A percentile compares a stretch with the other conserved stretches of the same genome.
Conservation (phyloP, 2,113 vertebrate species). For the Shinisaurus crocodilurus region DNA sequence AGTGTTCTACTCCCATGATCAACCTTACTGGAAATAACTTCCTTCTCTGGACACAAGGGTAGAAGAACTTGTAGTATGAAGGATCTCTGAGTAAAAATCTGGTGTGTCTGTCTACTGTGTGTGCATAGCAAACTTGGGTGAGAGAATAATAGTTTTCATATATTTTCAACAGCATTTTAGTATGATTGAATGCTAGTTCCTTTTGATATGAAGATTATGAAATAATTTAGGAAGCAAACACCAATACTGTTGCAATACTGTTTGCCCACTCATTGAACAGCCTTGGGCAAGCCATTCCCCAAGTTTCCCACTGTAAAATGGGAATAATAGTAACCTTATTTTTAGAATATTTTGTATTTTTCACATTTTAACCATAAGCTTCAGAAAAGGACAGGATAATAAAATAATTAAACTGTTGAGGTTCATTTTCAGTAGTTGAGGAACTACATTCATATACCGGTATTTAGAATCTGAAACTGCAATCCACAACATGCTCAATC, state of each 20-base stretch:
- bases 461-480: not conserved
- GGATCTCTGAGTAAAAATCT: not conserved
- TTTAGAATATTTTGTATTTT: not conserved
- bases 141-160: not conserved
- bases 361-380: not conserved
- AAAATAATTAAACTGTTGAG: not conserved
- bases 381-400: not conserved
- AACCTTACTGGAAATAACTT: not conserved
- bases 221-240: not conserved
- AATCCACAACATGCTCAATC: not conserved
- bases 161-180: not conserved
- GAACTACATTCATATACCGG: not conserved
- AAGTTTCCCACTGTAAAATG: not conserved
- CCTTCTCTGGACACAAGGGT: not conserved
- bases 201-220: not conserved
- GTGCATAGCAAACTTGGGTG: too few species aligned
- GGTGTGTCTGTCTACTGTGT: not conserved
- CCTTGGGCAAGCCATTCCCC: not conserved
- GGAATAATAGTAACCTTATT: not conserved
- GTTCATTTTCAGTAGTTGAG: not conserved
- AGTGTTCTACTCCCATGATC: not conserved
- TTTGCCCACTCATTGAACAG: not conserved
- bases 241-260: not conserved
- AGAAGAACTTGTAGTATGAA: not conserved
- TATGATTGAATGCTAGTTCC: not conserved